A percentile compares a stretch with the other conserved stretches of the same genome.
Evolutionary conservation across 1,140 invertebrate genomes (phyloP).

Genomic region (Dendroctonus valens): DNA sequence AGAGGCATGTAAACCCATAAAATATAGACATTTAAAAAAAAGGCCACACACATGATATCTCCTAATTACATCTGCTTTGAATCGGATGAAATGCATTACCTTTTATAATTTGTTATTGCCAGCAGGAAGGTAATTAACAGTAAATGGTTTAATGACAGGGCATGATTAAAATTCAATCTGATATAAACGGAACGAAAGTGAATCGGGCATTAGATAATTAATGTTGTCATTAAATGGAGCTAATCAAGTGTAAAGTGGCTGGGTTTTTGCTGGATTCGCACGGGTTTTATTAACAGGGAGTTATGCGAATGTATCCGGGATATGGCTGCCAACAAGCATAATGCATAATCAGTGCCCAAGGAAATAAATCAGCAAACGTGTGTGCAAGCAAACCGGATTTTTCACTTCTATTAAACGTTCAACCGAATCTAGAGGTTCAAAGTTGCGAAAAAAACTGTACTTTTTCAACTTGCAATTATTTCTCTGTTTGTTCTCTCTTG

Average conservation of each 20-base stretch:
- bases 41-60: background rate
- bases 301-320: too few relatives aligned
- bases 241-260: background rate
- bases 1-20: background rate
- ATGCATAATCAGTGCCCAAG: too few relatives aligned
- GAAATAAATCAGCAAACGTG: too few relatives aligned
- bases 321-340: too few relatives aligned
- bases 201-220: conserved; percentile 12
- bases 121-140: conserved; percentile 11
- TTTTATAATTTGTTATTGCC: conserved; percentile 20
- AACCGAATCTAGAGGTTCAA: too few relatives aligned
- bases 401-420: too few relatives aligned
- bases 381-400: too few relatives aligned
- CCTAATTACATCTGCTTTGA: conserved; percentile 3
- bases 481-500: too few relatives aligned
- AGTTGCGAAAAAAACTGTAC: too few relatives aligned
- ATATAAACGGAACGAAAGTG: conserved; percentile 16
- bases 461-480: too few relatives aligned
- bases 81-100: conserved; percentile 12
- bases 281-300: too few relatives aligned
- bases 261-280: background rate
- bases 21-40: background rate
- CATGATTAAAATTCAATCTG: conserved; percentile 17
- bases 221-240: conserved; percentile 3
- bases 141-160: conserved; percentile 16